These are phyloP conservation scores for Bacillus rossius DNA, from an alignment of 1,140 invertebrate genomes.

Conservation along the genomic window DNA sequence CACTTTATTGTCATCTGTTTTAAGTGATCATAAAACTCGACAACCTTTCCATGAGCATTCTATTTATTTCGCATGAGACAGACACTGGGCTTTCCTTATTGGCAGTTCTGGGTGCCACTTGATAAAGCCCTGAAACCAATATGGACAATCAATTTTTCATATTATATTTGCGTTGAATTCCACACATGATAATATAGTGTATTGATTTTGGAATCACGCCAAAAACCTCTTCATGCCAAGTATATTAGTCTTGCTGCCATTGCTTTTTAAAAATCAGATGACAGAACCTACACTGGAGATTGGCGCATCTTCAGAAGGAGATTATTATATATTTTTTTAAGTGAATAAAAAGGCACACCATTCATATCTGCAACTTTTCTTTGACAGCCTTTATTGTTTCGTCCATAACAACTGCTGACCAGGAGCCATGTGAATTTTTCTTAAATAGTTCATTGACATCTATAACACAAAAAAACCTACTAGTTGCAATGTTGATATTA, in stretches of 20 bases:
- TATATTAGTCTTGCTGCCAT: not conserved
- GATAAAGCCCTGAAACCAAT: not conserved
- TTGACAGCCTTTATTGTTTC: no score
- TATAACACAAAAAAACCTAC: no score
- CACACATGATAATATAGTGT: not conserved
- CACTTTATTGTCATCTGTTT: not conserved
- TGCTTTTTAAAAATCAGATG: no score
- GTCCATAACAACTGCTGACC: no score
- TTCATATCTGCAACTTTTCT: no score
- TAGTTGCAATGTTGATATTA: no score
- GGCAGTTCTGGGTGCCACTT: not conserved
- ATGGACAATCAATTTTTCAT: not conserved
- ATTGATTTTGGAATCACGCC: not conserved
- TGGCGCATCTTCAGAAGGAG: no score
- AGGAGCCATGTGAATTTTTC: no score
- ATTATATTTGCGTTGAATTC: not conserved
- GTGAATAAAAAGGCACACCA: no score
- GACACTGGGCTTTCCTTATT: not conserved
- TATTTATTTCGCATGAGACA: not conserved
- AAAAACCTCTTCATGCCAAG: not conserved
- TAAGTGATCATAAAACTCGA: not conserved
- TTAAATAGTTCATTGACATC: no score
- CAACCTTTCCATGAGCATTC: not conserved
- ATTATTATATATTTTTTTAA: no score
- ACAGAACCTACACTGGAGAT: no score